These are phyloP conservation scores for Campoplex nolae DNA, from an alignment of 2,888 invertebrate genomes.

Conservation along the genomic window DNA sequence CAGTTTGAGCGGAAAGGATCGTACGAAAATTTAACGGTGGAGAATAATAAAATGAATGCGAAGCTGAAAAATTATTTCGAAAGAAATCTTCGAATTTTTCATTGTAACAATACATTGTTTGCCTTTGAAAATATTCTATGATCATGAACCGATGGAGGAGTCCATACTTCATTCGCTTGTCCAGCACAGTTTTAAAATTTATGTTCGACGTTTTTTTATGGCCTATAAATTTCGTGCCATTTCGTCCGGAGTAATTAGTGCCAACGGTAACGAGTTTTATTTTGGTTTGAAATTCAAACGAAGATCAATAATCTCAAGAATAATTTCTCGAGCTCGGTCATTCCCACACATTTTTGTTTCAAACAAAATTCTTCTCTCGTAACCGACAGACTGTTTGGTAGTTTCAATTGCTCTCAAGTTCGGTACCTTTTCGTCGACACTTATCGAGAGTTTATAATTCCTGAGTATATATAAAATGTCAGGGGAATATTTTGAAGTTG, in stretches of 20 bases:
- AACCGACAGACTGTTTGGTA: background rate
- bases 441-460: constrained; percentile 17
- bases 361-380: background rate
- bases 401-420: background rate
- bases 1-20: background rate
- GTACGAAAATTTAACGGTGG: background rate
- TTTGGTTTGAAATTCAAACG: background rate
- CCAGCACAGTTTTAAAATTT: background rate
- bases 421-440: background rate
- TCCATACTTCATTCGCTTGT: background rate
- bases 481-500: background rate
- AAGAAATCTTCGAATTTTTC: background rate
- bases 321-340: background rate
- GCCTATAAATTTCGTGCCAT: background rate
- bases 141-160: background rate
- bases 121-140: background rate
- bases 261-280: background rate
- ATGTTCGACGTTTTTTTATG: background rate
- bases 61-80: background rate
- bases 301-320: background rate
- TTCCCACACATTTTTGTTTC: background rate
- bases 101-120: background rate
- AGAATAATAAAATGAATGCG: background rate
- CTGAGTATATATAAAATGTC: background rate
- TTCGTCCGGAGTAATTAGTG: background rate